Evolutionary conservation across 2,797 vertebrate species (phyloP).

Genomic region (Notolabrus celidotus): DNA sequence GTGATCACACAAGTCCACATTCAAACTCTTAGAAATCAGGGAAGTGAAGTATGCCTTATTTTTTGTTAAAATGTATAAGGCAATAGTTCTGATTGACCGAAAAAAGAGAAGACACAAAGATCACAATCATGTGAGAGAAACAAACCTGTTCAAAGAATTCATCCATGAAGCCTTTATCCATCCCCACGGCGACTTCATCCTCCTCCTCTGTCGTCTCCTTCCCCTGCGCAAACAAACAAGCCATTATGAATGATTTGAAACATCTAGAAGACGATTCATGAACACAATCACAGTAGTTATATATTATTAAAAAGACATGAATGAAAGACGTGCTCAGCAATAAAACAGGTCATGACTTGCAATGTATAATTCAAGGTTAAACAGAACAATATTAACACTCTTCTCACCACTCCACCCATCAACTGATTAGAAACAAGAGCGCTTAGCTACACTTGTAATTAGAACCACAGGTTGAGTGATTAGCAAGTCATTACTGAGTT

Average conservation of each 20-base stretch:
- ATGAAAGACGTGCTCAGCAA: background rate
- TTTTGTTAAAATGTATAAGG: slow-evolving; percentile 1
- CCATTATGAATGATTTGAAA: slow-evolving; percentile 4
- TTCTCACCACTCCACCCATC: slow-evolving; percentile 37
- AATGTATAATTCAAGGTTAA: slow-evolving; percentile 51
- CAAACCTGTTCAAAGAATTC: slow-evolving; percentile 98
- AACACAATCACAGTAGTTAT: background rate
- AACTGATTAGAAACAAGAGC: slow-evolving; percentile 61
- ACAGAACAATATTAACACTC: slow-evolving; percentile 22
- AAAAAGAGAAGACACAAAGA: background rate
- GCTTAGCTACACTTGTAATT: slow-evolving; percentile 64
- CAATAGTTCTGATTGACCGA: slow-evolving; percentile 1
- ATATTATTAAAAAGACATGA: background rate
- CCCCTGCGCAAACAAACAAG: slow-evolving; percentile 81
- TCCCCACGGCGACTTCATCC: slow-evolving; percentile 91
- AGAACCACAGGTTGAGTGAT: slow-evolving; percentile 67
- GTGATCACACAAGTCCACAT: no score
- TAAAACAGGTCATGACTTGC: background rate
- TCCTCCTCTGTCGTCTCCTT: slow-evolving; percentile 94
- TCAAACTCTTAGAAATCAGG: no score
- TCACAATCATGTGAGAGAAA: slow-evolving; percentile 7
- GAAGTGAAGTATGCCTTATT: no score
- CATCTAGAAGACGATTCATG: background rate
- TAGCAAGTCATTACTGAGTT: slow-evolving; percentile 70
- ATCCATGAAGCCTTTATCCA: slow-evolving; percentile 97